Evolutionary conservation across 1,140 invertebrate species (phyloP), one percentile per base, ranked within the genome.

Genomic region (Drosophila funebris): DNA sequence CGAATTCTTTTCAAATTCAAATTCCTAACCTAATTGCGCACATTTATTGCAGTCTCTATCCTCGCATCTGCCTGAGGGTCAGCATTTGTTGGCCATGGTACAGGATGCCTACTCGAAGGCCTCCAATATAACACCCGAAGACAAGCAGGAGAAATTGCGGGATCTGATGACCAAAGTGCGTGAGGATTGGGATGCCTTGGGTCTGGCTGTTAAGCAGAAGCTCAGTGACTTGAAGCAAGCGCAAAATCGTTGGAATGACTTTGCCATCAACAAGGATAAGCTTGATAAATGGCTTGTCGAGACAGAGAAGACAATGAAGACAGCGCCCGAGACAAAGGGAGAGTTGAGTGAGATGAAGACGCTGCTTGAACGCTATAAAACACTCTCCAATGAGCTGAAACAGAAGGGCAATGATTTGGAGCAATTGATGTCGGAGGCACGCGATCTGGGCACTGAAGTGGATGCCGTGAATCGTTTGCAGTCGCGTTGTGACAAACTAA

Each of bases 331-430:
- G 43, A 96, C 95, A 0, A 96, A 95, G 81, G 96, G 96, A 27
- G 97, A 98, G 92, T 92, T 97, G 4, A 95, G 96, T 50, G 97
- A 98, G 92, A 97, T 98, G 95, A 97, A 97, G 92, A 97, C 96
- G 0, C 93, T 97, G 16, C 92, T 97, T 1, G 97, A 98, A 90
- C 95, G 96, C 84, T 97, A 95, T 70, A 96, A 95, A 82, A 94
- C 96, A 61, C 93, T 96, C 16, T 93, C 95, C 73, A 94, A 95
- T 48, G 96, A 97, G 92, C 95, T 97, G 7, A 93, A 93, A 52
- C 93, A 93, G 13, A 97, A 96, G 88, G 94, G 94, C 70, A 92
- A 93, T 2, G 96, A 97, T 73, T 88, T 98, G 33, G 94, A 95
- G 63, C 94, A 95, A 64, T 76, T 97, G 7, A 92, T 94, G 74